phyloP scores from a whole-genome alignment of 2,888 invertebrate species.

The Nomada ferruginata region DNA sequence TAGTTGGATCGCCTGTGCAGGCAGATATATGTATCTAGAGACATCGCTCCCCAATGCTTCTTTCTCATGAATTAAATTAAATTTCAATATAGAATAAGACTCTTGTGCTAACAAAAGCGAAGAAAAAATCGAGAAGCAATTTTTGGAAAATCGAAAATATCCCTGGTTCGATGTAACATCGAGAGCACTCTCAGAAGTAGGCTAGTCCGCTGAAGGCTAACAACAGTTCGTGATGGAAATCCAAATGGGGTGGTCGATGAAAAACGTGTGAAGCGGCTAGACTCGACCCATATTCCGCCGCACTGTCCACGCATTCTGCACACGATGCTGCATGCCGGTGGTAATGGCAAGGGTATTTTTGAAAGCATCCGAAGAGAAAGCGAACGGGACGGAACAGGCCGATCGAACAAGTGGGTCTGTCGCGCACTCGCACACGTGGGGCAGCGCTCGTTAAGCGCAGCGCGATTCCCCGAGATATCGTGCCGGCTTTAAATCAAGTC shows the following conservation, averaged over 20 bases:
- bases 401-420: conserved; percentile 45
- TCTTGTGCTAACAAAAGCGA: background rate
- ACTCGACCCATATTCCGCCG: conserved; percentile 49
- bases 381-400: background rate
- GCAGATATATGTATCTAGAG: conserved; percentile 45
- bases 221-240: conserved; percentile 16
- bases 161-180: background rate
- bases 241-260: background rate
- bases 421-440: conserved; percentile 65
- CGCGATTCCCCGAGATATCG: conserved; percentile 80
- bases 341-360: conserved; percentile 50
- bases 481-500: conserved; percentile 80
- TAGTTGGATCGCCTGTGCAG: conserved; percentile 70
- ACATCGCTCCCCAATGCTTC: conserved; percentile 68
- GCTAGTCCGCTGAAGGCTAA: background rate
- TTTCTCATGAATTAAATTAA: conserved; percentile 73
- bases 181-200: background rate
- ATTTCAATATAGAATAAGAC: conserved; percentile 25
- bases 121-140: background rate
- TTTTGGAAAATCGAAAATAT: background rate
- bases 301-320: conserved; percentile 10
- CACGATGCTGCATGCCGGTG: background rate
- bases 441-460: conserved; percentile 79
- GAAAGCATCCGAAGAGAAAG: conserved; percentile 35
- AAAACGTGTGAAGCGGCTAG: conserved; percentile 10